Evolutionary conservation across 1,140 invertebrate genomes (phyloP).

Genomic region (Temnothorax nylanderi): DNA sequence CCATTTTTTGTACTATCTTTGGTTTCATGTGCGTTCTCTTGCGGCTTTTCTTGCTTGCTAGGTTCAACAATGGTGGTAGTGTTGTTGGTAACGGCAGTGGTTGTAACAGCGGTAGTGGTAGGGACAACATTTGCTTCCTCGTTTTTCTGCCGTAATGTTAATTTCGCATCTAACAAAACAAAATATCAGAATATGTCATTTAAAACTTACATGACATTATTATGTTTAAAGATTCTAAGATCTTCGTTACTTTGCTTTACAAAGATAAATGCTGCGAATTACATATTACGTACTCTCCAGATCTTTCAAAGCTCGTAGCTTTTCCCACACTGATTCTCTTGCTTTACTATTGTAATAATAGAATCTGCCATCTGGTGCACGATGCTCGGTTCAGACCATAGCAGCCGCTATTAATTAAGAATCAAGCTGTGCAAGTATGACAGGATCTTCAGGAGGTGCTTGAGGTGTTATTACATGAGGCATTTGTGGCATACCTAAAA

Average conservation of each 20-base stretch:
- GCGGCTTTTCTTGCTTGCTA: conserved; percentile 79
- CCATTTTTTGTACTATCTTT: conserved; percentile 84
- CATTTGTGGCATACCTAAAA: conserved; percentile 87
- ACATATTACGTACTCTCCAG: conserved; percentile 91
- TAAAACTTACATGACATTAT: conserved; percentile 34
- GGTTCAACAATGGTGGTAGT: conserved; percentile 65
- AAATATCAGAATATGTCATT: conserved; percentile 44
- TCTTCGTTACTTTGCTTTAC: not conserved
- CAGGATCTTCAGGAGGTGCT: conserved; percentile 82
- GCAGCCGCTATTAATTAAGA: conserved; percentile 92
- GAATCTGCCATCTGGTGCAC: conserved; percentile 95
- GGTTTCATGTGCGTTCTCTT: conserved; percentile 83
- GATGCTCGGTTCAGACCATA: conserved; percentile 97
- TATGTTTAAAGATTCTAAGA: not conserved
- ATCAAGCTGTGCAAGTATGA: conserved; percentile 88
- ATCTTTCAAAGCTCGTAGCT: conserved; percentile 95
- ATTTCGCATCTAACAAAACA: conserved; percentile 87
- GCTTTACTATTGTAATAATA: conserved; percentile 97
- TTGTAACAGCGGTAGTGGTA: conserved; percentile 72
- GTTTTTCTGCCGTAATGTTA: conserved; percentile 87
- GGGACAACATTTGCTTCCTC: conserved; percentile 85
- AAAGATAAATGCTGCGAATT: not conserved
- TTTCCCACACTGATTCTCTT: conserved; percentile 97
- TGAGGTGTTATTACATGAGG: conserved; percentile 84
- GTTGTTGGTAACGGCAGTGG: conserved; percentile 62